Evolutionary conservation across 2,113 vertebrate species (phyloP), one percentile per base, ranked within the genome.

Genomic region (Takifugu flavidus): DNA sequence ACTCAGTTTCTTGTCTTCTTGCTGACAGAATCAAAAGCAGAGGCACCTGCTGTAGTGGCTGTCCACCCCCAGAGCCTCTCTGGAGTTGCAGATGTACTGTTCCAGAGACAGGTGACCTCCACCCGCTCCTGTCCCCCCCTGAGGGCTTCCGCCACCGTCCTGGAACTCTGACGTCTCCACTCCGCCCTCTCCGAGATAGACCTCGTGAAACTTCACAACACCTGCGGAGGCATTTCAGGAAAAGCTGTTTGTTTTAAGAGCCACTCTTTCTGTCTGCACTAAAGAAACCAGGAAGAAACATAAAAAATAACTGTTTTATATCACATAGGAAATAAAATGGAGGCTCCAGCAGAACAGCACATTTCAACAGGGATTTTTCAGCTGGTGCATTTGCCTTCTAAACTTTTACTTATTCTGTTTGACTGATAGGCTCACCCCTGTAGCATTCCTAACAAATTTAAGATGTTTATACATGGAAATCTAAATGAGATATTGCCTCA

Each of bases 181-280:
- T 0, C 86, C 75, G 4, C 59, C 79, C 27, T 98, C 95, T 13
- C 94, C 94, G 74, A 98, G 86, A 67, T 92, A 94, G 55, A 91
- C 90, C 77, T 96, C 94, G 0, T 95, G 92, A 74, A 98, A 98
- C 83, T 98, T 98, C 74, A 98, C 86, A 59, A 98, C 95, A 50
- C 96, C 96, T 98, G 87, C 46, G 0, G 8, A 0, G 5, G 31
- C 28, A 53, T 44, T 31, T 42, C 0, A 59, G 11, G 62, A 49
- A 52, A 39, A 8, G 34, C 29, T 3, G 29, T 5, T 31, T 39
- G 34, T 39, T 39, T 39, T 8, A 39, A 31, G 29, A 20, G 5
- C 34, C 34, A 39, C 34, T 39, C 8, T 39, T 39, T 39, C 7
- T 6, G 34, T 39, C 11, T 39, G 34, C 34, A 39, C 7, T 10